Conservation (phyloP, 2,888 invertebrate species). For the Leucoma salicis region DNA sequence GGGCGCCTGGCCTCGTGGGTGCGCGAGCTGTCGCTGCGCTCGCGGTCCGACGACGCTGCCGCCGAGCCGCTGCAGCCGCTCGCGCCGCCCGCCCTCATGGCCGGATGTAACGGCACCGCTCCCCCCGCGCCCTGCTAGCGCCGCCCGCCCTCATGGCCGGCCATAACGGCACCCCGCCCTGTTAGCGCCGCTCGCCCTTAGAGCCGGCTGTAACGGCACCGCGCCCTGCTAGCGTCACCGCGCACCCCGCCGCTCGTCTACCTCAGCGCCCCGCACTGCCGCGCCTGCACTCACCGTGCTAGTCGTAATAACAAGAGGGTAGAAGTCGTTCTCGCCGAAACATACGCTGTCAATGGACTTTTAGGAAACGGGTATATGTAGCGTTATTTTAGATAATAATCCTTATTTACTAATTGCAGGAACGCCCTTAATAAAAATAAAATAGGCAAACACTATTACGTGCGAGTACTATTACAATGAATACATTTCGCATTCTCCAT, state of each 20-base stretch:
- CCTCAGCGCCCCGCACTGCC: constrained; percentile 15
- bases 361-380: too few relatives aligned
- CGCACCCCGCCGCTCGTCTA: constrained; percentile 7
- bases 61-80: constrained; percentile 49
- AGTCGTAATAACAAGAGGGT: too few relatives aligned
- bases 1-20: constrained; percentile 77
- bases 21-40: constrained; percentile 73
- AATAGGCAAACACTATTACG: too few relatives aligned
- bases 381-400: too few relatives aligned
- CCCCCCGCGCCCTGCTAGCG: constrained; percentile 21
- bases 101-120: constrained; percentile 47
- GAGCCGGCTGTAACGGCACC: constrained; percentile 56
- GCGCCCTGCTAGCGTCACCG: constrained; percentile 11
- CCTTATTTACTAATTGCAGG: too few relatives aligned
- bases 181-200: constrained; percentile 20
- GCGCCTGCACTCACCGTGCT: constrained; percentile 43
- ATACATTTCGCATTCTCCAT: too few relatives aligned
- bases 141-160: constrained; percentile 50
- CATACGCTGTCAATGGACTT: too few relatives aligned
- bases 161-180: constrained; percentile 35
- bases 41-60: constrained; percentile 68
- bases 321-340: too few relatives aligned
- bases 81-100: constrained; percentile 39
- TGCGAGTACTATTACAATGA: too few relatives aligned
- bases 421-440: too few relatives aligned